phyloP scores from a whole-genome alignment of 2,888 invertebrate genomes.

The Philonicus albiceps region DNA sequence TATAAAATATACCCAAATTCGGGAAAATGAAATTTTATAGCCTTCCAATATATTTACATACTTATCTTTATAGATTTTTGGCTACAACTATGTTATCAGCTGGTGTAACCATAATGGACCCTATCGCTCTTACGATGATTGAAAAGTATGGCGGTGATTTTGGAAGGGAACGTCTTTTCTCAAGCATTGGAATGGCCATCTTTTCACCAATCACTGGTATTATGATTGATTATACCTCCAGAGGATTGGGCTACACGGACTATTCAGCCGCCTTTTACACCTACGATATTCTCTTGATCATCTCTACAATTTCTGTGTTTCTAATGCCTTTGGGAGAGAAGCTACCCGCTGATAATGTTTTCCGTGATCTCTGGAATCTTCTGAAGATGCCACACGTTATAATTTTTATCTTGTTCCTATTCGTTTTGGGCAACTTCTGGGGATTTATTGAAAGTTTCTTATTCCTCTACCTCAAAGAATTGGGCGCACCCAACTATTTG shows the following conservation, averaged over 20 bases:
- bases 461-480: slow-evolving; percentile 83
- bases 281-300: slow-evolving; percentile 75
- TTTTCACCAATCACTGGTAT: slow-evolving; percentile 82
- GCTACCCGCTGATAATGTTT: slow-evolving; percentile 79
- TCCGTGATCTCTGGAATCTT: slow-evolving; percentile 77
- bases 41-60: not conserved
- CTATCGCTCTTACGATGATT: slow-evolving; percentile 85
- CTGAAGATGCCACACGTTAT: slow-evolving; percentile 81
- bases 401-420: slow-evolving; percentile 81
- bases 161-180: slow-evolving; percentile 80
- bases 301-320: slow-evolving; percentile 77
- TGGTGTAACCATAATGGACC: slow-evolving; percentile 88
- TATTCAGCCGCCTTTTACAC: slow-evolving; percentile 89
- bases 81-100: slow-evolving; percentile 84
- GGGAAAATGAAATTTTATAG: not conserved
- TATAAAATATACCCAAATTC: too few species aligned
- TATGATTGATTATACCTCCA: slow-evolving; percentile 72
- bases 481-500: slow-evolving; percentile 83
- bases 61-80: slow-evolving; percentile 67
- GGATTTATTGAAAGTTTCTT: slow-evolving; percentile 90
- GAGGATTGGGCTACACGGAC: slow-evolving; percentile 76
- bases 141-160: slow-evolving; percentile 85
- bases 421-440: slow-evolving; percentile 85
- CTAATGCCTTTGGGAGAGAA: slow-evolving; percentile 82
- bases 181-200: slow-evolving; percentile 83